These are phyloP conservation scores for Trissonchulus latispiculum DNA, from an alignment of 2,888 invertebrate genomes.

Conservation along the genomic window DNA sequence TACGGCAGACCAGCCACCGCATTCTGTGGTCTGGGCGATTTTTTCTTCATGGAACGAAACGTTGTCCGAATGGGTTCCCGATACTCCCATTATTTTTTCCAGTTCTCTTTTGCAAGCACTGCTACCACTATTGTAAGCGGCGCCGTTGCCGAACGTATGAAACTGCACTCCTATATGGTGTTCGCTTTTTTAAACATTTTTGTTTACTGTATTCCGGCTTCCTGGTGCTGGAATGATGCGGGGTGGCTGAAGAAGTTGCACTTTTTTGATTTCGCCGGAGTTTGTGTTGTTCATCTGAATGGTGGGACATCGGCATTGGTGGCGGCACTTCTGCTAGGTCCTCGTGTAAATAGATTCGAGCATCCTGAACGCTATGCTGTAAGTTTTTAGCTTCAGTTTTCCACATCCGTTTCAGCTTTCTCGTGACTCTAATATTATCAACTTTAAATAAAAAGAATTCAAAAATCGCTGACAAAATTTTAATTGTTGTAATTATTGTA, in stretches of 20 bases:
- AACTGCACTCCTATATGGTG: constrained; percentile 41
- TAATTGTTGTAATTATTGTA: no score
- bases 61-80: constrained; percentile 62
- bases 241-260: constrained; percentile 31
- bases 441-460: no score
- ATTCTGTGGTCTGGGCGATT: constrained; percentile 73
- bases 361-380: neutral
- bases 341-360: constrained; percentile 18
- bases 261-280: constrained; percentile 21
- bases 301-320: constrained; percentile 17
- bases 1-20: constrained; percentile 62
- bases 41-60: constrained; percentile 61
- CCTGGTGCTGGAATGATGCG: constrained; percentile 31
- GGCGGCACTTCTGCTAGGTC: constrained; percentile 14
- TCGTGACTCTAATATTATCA: no score
- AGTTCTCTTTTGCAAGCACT: constrained; percentile 71
- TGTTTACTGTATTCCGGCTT: constrained; percentile 31
- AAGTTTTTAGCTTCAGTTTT: no score
- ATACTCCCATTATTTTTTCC: constrained; percentile 78
- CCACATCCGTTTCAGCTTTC: no score
- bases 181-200: constrained; percentile 30
- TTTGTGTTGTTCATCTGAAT: constrained; percentile 10
- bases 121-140: constrained; percentile 85
- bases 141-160: constrained; percentile 69
- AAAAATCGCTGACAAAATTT: no score